These are phyloP conservation scores for Morinoia aosen DNA, from an alignment of 2,888 invertebrate genomes.

Conservation along the genomic window DNA sequence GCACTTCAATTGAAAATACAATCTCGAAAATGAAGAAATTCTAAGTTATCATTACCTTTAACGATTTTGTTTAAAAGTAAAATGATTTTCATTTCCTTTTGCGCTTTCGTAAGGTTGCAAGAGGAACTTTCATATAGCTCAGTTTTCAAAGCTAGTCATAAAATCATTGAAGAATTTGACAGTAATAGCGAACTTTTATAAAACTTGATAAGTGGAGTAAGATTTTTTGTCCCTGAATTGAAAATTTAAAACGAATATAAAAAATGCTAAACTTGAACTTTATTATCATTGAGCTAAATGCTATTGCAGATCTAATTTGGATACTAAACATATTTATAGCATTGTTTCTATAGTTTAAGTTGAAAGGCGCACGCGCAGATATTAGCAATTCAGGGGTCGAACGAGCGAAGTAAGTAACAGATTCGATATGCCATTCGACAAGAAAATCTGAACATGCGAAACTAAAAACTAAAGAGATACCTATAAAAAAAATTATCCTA, in stretches of 20 bases:
- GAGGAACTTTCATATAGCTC: background rate
- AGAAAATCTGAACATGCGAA: background rate
- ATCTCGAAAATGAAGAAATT: background rate
- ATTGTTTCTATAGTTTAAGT: background rate
- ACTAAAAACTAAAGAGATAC: background rate
- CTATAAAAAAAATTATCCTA: background rate
- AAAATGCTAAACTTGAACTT: background rate
- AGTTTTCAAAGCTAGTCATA: background rate
- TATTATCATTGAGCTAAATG: too few species aligned
- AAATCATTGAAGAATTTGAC: background rate
- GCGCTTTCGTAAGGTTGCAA: background rate
- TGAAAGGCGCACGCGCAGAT: background rate
- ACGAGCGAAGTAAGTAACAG: background rate
- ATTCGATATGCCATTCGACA: background rate
- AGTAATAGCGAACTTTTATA: background rate
- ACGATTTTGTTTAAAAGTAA: background rate
- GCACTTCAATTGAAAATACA: slow-evolving; percentile 32
- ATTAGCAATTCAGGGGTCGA: background rate
- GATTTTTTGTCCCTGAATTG: background rate
- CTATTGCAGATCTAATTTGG: too few species aligned
- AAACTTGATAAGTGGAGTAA: background rate
- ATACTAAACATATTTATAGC: background rate
- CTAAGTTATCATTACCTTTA: slow-evolving; percentile 20
- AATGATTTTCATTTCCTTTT: background rate
- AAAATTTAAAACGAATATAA: background rate